Base-by-base conservation (phyloP, 2,797 vertebrate species). In the Platalea minor region DNA sequence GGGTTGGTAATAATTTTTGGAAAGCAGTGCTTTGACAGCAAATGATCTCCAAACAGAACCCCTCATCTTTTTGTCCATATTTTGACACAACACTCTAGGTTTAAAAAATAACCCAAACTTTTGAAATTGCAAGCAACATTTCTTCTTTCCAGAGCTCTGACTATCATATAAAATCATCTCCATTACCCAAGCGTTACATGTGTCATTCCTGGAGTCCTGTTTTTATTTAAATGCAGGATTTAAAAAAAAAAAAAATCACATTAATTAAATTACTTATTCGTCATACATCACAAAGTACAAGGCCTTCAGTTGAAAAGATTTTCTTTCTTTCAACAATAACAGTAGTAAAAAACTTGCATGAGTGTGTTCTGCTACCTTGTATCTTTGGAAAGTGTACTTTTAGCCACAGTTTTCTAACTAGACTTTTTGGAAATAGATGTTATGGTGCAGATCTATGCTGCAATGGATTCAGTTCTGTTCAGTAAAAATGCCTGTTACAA, bases 261-360 rank as follows among this genome's bases (percentile, higher is more conserved):
- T 92, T 94, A 93, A 77, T 82, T 85, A 88, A 95, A 96, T 96
- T 83, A 91, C 37, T 94, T 95, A 84, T 93, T 84, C 35, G 91
- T 86, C 76, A 75, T 31, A 26, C 69, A 91, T 85, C 59, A 53
- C 65, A 93, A 96, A 92, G 67, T n/a, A 31, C 59, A 96, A 94
- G 60, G 45, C 33, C 81, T 93, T 61, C 43, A 94, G 88, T 25
- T 39, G 18, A 93, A 94, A 93, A 70, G 2, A 67, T 41, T 60
- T 89, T 80, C 15, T 64, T 92, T 92, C 64, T 77, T 89, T 73
- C 11, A 7, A 51, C 7, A 41, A 5, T 21, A 51, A 26, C 61
- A 29, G 9, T 20, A 61, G 28, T 43, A 54, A 78, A 85, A 82
- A 43, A 2, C 11, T 85, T 73, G 8, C 50, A 57, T 35, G 51